Base-by-base conservation (phyloP, 2,797 vertebrate genomes). In the Manis javanica region DNA sequence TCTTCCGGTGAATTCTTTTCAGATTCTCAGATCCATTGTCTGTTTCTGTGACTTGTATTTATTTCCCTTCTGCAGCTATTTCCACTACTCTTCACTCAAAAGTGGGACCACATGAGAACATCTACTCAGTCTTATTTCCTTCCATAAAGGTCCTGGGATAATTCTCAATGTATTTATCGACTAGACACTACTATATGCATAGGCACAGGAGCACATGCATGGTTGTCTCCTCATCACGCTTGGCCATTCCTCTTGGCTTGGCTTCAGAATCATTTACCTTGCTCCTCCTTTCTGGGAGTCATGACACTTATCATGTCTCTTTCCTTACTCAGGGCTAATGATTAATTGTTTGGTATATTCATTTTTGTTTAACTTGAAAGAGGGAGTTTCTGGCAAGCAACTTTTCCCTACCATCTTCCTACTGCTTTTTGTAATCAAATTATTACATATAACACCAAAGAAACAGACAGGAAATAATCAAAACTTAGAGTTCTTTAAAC, bases 321-420 rank as follows among this genome's bases (percentile, higher is more conserved):
- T 88, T 39, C 0, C 5, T 78, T 87, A 53, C 29, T 63, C 71
- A 11, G 3, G 15, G 11, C 18, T 92, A 91, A 81, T n/a, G 46
- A 88, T 92, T 64, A 84, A 14, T 89, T 90, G 21, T 3, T 18
- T 79, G 11, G 3, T 23, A 69, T 49, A 39, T 1, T 74, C 12
- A 31, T 55, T 87, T 84, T 49, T 82, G 6, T 85, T 89, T 72
- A 90, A 83, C 34, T 78, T 82, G 37, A 92, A 95, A 71, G 24
- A 93, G 14, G 7, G 29, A 82, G 34, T 63, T 72, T 63, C 57
- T 93, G 74, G 9, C 7, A 69, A 61, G 19, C 9, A 53, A 69
- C 7, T 55, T 89, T 91, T 53, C 7, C 37, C 9, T 24, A 68
- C 14, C 2, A 59, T 68, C 93, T 46, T 81, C 69, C 61, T 9